Percentiles rank a stretch among this genome's conserved stretches.
phyloP scores from a whole-genome alignment of 2,113 vertebrate genomes.

The Pristiophorus japonicus region DNA sequence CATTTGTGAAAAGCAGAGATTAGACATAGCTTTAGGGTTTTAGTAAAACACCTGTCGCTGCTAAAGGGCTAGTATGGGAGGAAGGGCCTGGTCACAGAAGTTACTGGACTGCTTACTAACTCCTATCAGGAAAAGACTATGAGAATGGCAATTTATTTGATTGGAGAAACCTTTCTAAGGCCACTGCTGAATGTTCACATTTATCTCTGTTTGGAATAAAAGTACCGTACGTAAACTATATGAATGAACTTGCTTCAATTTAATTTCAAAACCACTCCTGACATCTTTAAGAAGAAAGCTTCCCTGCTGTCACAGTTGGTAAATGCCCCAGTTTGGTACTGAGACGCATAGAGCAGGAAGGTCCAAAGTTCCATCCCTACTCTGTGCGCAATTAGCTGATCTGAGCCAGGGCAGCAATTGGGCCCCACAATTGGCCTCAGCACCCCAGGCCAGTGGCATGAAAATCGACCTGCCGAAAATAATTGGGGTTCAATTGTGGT shows the following conservation, averaged over 20 bases:
- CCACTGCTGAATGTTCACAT: background rate
- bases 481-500: background rate
- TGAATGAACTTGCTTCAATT: background rate
- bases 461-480: background rate
- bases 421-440: background rate
- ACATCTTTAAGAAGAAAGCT: background rate
- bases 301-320: background rate
- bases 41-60: constrained; percentile 52
- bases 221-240: background rate
- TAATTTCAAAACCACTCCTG: background rate
- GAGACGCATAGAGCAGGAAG: background rate
- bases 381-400: background rate
- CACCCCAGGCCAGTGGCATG: background rate
- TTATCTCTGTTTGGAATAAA: background rate
- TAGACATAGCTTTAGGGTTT: constrained; percentile 46
- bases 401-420: background rate
- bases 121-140: background rate
- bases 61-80: constrained; percentile 45
- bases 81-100: background rate
- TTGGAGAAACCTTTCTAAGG: background rate
- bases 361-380: background rate
- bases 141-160: background rate
- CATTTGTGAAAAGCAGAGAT: constrained; percentile 53
- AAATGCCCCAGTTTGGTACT: background rate
- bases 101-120: background rate